A percentile compares a stretch with the other conserved stretches of the same genome.
Evolutionary conservation across 2,113 vertebrate species (phyloP).

Genomic region (Gallinago media): DNA sequence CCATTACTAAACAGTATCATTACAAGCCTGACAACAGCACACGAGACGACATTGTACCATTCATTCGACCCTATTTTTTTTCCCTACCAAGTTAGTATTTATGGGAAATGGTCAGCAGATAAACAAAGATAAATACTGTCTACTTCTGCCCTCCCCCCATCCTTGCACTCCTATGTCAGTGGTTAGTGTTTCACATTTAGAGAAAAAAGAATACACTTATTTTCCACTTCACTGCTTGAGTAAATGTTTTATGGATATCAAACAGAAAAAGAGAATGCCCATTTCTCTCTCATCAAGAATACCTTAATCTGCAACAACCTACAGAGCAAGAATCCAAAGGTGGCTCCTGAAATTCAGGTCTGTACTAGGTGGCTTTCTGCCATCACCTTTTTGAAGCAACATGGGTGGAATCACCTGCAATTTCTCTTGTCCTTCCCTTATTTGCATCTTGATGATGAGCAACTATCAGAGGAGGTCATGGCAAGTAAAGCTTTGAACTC

Average conservation of each 20-base stretch:
- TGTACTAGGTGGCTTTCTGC: constrained; percentile 57
- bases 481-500: constrained; percentile 1
- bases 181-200: not conserved
- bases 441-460: constrained; percentile 32
- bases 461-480: constrained; percentile 29
- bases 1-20: not conserved
- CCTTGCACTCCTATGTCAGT: not conserved
- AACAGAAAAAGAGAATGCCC: not conserved
- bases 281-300: not conserved
- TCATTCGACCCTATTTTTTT: not conserved
- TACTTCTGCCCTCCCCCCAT: not conserved
- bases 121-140: not conserved
- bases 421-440: constrained; percentile 55
- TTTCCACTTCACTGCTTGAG: not conserved
- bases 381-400: constrained; percentile 52
- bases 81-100: not conserved
- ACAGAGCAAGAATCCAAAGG: not conserved
- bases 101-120: not conserved
- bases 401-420: not conserved
- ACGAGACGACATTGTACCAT: not conserved
- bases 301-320: constrained; percentile 1
- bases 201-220: not conserved
- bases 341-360: constrained; percentile 33
- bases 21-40: not conserved
- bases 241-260: not conserved